These are phyloP conservation scores for Coleophora flavipennella DNA, from an alignment of 2,888 invertebrate species.

Conservation along the genomic window DNA sequence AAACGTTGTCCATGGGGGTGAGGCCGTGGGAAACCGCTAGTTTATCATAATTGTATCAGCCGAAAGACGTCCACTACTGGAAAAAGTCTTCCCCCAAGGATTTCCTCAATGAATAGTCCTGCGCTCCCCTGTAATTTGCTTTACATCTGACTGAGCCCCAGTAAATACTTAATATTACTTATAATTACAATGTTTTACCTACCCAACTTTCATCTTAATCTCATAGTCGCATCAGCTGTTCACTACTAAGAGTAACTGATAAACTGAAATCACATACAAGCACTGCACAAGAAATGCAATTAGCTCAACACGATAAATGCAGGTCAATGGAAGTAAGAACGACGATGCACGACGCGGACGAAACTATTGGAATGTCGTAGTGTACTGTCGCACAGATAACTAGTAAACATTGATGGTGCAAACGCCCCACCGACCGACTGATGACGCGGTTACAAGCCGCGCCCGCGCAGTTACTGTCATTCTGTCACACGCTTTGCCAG, in stretches of 20 bases:
- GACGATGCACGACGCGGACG: slow-evolving; percentile 34
- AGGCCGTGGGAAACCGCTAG: too few species aligned
- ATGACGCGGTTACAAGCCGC: slow-evolving; percentile 38
- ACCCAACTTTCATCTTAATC: slow-evolving; percentile 70
- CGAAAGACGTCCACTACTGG: too few species aligned
- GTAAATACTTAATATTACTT: slow-evolving; percentile 3
- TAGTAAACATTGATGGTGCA: slow-evolving; percentile 54
- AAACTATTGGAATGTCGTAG: slow-evolving; percentile 60
- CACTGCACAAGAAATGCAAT: slow-evolving; percentile 44
- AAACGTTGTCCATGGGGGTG: too few species aligned
- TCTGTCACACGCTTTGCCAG: slow-evolving; percentile 36
- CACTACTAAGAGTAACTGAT: slow-evolving; percentile 25
- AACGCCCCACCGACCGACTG: slow-evolving; percentile 48
- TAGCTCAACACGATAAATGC: slow-evolving; percentile 56
- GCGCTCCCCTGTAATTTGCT: too few species aligned
- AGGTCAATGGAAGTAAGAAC: slow-evolving; percentile 32
- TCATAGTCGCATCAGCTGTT: slow-evolving; percentile 59
- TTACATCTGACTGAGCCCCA: not conserved
- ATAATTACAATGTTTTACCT: slow-evolving; percentile 20
- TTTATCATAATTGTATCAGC: too few species aligned
- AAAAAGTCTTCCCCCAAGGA: too few species aligned
- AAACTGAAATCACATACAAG: slow-evolving; percentile 32
- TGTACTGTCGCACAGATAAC: slow-evolving; percentile 59
- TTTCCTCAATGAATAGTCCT: too few species aligned
- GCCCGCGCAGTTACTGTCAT: slow-evolving; percentile 29